phyloP scores from a whole-genome alignment of 1,140 invertebrate species.

The Mylabris phalerata region DNA sequence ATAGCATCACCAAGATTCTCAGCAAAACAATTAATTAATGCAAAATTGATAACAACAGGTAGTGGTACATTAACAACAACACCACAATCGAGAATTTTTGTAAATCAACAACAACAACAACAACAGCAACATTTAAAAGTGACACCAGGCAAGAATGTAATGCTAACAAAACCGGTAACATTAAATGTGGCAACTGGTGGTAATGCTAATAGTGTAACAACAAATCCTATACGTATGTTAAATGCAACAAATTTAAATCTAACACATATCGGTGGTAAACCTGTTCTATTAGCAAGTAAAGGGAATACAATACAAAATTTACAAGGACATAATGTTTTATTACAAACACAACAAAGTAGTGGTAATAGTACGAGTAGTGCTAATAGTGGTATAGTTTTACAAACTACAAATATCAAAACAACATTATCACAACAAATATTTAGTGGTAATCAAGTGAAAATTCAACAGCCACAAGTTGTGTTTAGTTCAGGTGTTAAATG shows the following conservation, averaged over 20 bases:
- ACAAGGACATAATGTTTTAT: conserved; percentile 40
- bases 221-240: conserved; percentile 46
- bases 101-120: conserved; percentile 16
- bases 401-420: conserved; percentile 22
- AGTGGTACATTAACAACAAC: conserved; percentile 15
- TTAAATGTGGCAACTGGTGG: conserved; percentile 18
- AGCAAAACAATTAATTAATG: conserved; percentile 39
- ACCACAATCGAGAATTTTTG: conserved; percentile 35
- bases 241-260: conserved; percentile 47
- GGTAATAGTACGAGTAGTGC: not conserved
- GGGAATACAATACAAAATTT: conserved; percentile 42
- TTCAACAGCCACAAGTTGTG: conserved; percentile 28
- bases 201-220: conserved; percentile 19
- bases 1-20: conserved; percentile 32
- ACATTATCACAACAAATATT: conserved; percentile 31
- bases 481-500: conserved; percentile 25
- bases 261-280: conserved; percentile 57
- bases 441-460: conserved; percentile 20
- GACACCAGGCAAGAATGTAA: conserved; percentile 17
- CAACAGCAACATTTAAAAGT: conserved; percentile 32
- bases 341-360: conserved; percentile 28
- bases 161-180: conserved; percentile 23
- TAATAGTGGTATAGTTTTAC: conserved; percentile 7
- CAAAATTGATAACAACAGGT: conserved; percentile 39
- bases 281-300: conserved; percentile 53